Evolutionary conservation across 2,113 vertebrate genomes (phyloP), one percentile per base, ranked within the genome.

Genomic region (Nyctereutes procyonoides): DNA sequence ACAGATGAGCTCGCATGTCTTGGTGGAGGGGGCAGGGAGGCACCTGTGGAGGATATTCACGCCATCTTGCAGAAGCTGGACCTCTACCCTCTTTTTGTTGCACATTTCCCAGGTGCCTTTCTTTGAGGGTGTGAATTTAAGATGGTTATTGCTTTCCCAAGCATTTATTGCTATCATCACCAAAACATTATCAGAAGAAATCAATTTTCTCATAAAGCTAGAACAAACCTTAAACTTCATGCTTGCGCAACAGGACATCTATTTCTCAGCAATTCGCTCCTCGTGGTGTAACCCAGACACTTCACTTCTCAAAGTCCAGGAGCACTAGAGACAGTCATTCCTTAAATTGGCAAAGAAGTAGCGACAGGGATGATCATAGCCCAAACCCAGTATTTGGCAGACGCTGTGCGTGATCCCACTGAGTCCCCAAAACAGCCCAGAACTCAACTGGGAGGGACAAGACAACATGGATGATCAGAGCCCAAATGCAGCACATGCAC

Each of bases 391-490:
- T 6, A 2, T 13, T 19, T 51, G 9, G 30, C n/a, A 12, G 63
- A 56, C 3, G 5, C 65, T 0, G 6, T 7, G 80, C 2, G 0
- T 19, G 5, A 3, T 13, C 63, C 48, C 35, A 1, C 0, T 9
- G 28, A 24, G 1, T 24, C 53, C 30, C 43, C 43, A 1, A 8
- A 16, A 38, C n/a, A 11, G 2, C 76, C 55, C 63, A 0, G 65
- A 8, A 8, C 22, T 32, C 4, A 43, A 43, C 43, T 8, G 2
- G 19, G 43, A 0, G 26, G 35, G 83, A 35, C 20, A 56, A 1
- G 3, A 9, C 1, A 1, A 12, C 0, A 0, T 5, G 4, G 3
- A 1, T 0, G 20, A 0, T 0, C 0, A 35, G 3, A 11, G 28
- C 71, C 58, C 14, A 8, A 14, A 5, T n/a, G 30, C 1, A 0